phyloP scores from a whole-genome alignment of 1,140 invertebrate species.

The Dufourea novaeangliae region DNA sequence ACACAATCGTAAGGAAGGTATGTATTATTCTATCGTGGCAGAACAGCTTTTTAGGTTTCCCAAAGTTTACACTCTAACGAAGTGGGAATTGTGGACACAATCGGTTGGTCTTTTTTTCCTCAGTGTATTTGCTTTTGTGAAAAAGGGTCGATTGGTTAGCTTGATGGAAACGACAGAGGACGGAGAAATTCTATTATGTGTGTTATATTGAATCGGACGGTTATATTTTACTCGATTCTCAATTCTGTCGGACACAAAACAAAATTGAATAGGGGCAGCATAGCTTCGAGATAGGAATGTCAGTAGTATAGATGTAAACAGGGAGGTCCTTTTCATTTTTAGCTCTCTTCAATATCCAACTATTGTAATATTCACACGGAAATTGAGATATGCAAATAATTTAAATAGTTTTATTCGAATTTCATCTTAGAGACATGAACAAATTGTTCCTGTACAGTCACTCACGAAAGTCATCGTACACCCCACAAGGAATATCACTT shows the following conservation, averaged over 20 bases:
- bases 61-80: conserved; percentile 15
- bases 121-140: conserved; percentile 9
- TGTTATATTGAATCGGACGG: neutral
- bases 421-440: no score
- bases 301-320: neutral
- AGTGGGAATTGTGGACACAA: conserved; percentile 6
- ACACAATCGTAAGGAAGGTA: neutral
- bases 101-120: conserved; percentile 1
- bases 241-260: neutral
- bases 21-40: neutral
- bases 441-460: no score
- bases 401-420: no score
- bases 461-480: no score
- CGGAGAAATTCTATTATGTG: no score
- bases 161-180: no score
- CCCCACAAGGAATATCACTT: no score
- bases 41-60: neutral
- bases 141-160: neutral
- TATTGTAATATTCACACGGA: no score
- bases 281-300: neutral
- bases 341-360: no score
- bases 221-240: conserved; percentile 25
- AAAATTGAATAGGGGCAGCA: neutral
- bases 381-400: no score
- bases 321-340: no score